Evolutionary conservation across 23 tunicate species (phyloP), one percentile per base, ranked within the genome.

Genomic region (Halocynthia roretzi): DNA sequence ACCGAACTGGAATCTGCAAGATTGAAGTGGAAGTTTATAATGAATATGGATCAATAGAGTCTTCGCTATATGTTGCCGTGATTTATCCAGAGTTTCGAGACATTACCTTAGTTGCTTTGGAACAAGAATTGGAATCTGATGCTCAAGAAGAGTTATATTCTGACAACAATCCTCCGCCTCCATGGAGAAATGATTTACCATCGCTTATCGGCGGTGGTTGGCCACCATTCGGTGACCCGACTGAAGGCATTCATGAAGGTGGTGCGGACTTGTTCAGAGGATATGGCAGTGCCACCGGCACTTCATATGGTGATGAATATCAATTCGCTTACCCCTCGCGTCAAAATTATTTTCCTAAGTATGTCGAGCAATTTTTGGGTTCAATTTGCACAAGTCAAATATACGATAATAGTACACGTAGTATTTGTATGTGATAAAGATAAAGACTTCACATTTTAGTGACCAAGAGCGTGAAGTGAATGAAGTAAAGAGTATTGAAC

Each of bases 61-160:
- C 78, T 5, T 22, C 20, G 1, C 19, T 74, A 64, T n/a, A 23
- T 7, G 78, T 74, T 22, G 19, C 62, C 19, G 78, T 54, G 19
- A 54, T 74, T 8, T 50, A 62, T 12, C 78, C 78, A 8, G 78
- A 52, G 22, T 54, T 74, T 8, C 55, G 56, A 53, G 66, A 54
- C 62, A 44, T 74, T 54, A 12, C 55, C 55, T 20, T 74, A 10
- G 56, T 11, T 8, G 64, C 64, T 15, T 44, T 53, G 19, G 64
- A 62, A 14, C 56, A 50, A 23, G 56, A 52, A n/a, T 74, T 62
- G 78, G 78, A 53, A 52, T 52, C 64, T 22, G 78, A 74, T 14
- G 14, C 20, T 65, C 31, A 40, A 48, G 70, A 65, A 11, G 70
- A 48, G 14, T 9, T 48, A 20, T 65, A 40, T 14, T 0, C n/a